Evolutionary conservation across 35 echinoderm and acorn worm genomes (phyloP), one percentile per base, ranked within the genome.

Genomic region (Strongylocentrotus purpuratus): DNA sequence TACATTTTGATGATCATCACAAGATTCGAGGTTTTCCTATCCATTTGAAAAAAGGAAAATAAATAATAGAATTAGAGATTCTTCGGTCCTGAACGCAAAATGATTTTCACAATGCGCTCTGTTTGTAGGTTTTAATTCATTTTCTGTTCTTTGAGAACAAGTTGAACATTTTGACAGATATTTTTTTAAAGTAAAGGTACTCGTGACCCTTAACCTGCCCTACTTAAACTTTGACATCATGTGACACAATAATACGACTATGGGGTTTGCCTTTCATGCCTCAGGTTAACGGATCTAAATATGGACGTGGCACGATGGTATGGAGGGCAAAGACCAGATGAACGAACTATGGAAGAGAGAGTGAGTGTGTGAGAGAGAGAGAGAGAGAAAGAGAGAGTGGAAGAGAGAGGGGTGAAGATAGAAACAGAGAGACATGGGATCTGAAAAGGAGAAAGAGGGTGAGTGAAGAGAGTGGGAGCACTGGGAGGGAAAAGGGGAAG

Each of bases 241-340:
- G 5, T 78, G 65, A 78, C 65, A 78, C 65, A 78, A 78, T 78
- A 78, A 78, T 78, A 78, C 65, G 65, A 78, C 65, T 78, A 78
- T 78, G 22, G 65, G 65, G 65, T 78, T 78, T 78, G 4, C 65
- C 25, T 78, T 78, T n/a, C 65, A 28, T 28, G 22, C 65, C 65
- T 78, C 65, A 7, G 65, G 65, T 20, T 25, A 78, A 55, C 7
- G 65, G 65, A 28, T 22, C 65, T 78, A 78, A 28, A 78, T 78
- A 78, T 78, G 65, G 65, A 78, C 20, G 65, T 78, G 65, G 65
- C 22, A 7, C 20, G 65, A 78, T 22, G 25, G 65, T 22, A 28
- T 7, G 4, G 65, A 78, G 65, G 65, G 65, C 65, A 78, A 78
- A 78, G 65, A 78, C 65, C 65, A 78, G 65, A 78, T 78, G 65